Evolutionary conservation across 2,797 vertebrate species (phyloP).

Genomic region (Lindbergichthys nudifrons): DNA sequence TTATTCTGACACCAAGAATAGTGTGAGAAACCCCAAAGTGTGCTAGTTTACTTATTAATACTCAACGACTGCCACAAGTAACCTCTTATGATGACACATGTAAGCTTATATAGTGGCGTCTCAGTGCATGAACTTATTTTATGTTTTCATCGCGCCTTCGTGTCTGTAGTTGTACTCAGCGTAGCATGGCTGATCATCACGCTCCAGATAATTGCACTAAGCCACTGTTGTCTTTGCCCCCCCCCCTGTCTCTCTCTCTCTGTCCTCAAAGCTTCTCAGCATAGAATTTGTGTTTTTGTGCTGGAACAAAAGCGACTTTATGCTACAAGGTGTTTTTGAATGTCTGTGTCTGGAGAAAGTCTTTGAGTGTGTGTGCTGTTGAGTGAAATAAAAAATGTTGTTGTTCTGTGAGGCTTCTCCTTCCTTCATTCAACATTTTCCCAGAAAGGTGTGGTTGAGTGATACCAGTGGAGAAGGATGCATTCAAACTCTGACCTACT

Average conservation of each 20-base stretch:
- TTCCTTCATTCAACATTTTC: neutral
- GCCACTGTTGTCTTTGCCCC: slow-evolving; percentile 60
- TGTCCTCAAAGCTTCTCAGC: slow-evolving; percentile 47
- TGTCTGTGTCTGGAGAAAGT: slow-evolving; percentile 60
- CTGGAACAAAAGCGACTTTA: slow-evolving; percentile 32
- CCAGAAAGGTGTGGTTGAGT: neutral
- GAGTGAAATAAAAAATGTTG: slow-evolving; percentile 83
- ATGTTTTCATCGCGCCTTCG: slow-evolving; percentile 30
- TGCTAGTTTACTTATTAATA: slow-evolving; percentile 53
- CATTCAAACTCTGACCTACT: neutral
- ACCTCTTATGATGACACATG: slow-evolving; percentile 55
- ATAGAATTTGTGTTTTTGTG: slow-evolving; percentile 34
- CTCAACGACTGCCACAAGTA: slow-evolving; percentile 59
- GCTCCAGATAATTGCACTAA: slow-evolving; percentile 67
- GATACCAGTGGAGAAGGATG: neutral
- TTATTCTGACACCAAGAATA: slow-evolving; percentile 51
- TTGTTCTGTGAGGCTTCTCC: slow-evolving; percentile 59
- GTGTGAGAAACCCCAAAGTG: slow-evolving; percentile 52
- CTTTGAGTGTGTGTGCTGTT: slow-evolving; percentile 65
- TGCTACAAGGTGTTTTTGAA: slow-evolving; percentile 43
- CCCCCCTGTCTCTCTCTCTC: too few species aligned
- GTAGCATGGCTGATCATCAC: slow-evolving; percentile 69
- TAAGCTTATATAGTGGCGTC: slow-evolving; percentile 45
- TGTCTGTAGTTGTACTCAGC: slow-evolving; percentile 48
- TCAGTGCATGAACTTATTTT: slow-evolving; percentile 51